phyloP scores from a whole-genome alignment of 2,888 invertebrate species.

The Agriopis marginaria region DNA sequence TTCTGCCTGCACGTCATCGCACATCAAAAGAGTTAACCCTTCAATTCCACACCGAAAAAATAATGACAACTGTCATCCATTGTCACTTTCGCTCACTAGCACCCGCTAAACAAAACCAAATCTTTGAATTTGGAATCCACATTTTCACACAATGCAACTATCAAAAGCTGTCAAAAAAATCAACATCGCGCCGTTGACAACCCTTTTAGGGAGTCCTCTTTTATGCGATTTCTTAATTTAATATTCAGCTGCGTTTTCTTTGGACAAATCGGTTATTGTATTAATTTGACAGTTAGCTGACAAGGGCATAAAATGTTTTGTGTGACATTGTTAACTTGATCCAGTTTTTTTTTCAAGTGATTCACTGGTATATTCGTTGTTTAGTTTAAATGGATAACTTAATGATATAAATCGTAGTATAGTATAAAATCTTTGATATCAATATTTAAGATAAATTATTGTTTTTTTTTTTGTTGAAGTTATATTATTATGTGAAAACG shows the following conservation, averaged over 20 bases:
- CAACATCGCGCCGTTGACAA: conserved; percentile 65
- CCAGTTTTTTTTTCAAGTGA: conserved; percentile 47
- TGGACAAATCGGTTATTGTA: conserved; percentile 68
- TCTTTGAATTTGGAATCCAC: conserved; percentile 62
- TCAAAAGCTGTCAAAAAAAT: conserved; percentile 66
- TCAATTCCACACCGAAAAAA: conserved; percentile 36
- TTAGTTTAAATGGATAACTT: background rate
- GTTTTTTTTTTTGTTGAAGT: no score
- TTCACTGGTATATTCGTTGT: conserved; percentile 36
- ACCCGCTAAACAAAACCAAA: conserved; percentile 49
- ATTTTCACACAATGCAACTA: conserved; percentile 67
- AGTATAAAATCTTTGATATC: no score
- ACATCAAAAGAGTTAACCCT: conserved; percentile 31
- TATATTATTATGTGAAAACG: no score
- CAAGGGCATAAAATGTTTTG: conserved; percentile 62
- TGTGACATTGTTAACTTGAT: conserved; percentile 66
- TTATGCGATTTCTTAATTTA: conserved; percentile 66
- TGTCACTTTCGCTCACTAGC: conserved; percentile 49
- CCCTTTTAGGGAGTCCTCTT: conserved; percentile 63
- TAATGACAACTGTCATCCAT: conserved; percentile 51
- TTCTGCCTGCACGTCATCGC: background rate
- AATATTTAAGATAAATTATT: no score
- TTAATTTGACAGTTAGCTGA: conserved; percentile 80
- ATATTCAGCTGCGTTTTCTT: conserved; percentile 72
- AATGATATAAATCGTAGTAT: no score